Evolutionary conservation across 2,888 invertebrate species (phyloP).

Genomic region (Biston stratarius): DNA sequence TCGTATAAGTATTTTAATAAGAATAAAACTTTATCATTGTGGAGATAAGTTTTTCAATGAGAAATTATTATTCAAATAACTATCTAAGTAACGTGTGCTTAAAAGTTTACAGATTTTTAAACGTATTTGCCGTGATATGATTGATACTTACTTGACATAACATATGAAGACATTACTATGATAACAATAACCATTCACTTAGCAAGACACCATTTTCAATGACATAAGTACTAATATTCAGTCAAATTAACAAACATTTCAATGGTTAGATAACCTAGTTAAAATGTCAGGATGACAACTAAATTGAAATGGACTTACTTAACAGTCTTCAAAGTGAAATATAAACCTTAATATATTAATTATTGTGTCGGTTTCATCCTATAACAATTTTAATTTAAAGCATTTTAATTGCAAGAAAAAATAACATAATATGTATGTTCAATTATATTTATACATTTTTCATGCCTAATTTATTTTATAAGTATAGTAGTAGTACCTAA

Average conservation of each 20-base stretch:
- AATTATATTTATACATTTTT: background rate
- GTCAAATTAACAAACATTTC: slow-evolving; percentile 2
- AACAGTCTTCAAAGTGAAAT: slow-evolving; percentile 74
- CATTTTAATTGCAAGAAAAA: slow-evolving; percentile 19
- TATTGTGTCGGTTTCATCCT: slow-evolving; percentile 58
- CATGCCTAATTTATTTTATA: too few species aligned
- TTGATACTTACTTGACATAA: background rate
- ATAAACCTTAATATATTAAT: slow-evolving; percentile 58
- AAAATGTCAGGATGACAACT: slow-evolving; percentile 58
- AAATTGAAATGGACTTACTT: slow-evolving; percentile 69
- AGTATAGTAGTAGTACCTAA: too few species aligned
- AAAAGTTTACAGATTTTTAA: background rate
- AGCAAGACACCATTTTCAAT: background rate
- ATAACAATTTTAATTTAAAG: slow-evolving; percentile 44
- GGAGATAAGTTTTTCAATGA: too few species aligned
- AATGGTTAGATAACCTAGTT: slow-evolving; percentile 34
- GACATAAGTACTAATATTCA: background rate
- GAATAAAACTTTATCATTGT: too few species aligned
- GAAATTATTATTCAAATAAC: too few species aligned
- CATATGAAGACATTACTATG: background rate
- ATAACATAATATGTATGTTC: background rate
- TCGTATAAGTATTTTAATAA: too few species aligned
- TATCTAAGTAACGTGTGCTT: background rate
- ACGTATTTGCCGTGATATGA: background rate
- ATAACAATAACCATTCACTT: background rate